Base-by-base conservation (phyloP, 2,888 invertebrate genomes). In the Lobophora halterata region DNA sequence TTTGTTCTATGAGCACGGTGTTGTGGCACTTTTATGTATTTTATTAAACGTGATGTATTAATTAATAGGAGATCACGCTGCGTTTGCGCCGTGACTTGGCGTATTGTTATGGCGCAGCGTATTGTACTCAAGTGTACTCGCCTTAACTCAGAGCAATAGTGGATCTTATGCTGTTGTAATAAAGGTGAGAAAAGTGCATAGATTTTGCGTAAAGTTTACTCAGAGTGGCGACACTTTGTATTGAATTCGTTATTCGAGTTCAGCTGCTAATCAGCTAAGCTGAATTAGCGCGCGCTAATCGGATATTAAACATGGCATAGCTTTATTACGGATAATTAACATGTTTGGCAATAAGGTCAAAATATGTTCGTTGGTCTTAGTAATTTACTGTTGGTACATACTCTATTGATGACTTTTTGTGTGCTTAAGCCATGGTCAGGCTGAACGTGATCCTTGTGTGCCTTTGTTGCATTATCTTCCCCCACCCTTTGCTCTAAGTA, bases 1-100 rank as follows among this genome's bases (percentile, higher is more conserved):
- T 63, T 63, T 65, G 58, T 60, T 49, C 38, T 58, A 35, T 44
- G 35, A 33, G 32, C 39, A 41, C 52, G 43, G 46, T 56, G 55
- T 42, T 43, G 36, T 49, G 51, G 50, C 56, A 60, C 52, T 64
- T 70, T 68, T 73, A 69, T 65, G 64, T 62, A 57, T 63, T 58
- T 52, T 48, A 38, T 57, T 46, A 47, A 49, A 56, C 69, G 68
- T 71, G 72, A 71, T 65, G 52, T 62, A 60, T 65, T 73, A 71
- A 79, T 77, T 65, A 57, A 45, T 49, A 31, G 20, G 26, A 31
- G 49, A 59, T 63, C 67, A 74, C 63, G 68, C 35, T 63, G 64
- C 52, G 56, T 52, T 36, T 39, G 47, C 59, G 61, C 60, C 55
- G 64, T 67, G 61, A 64, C 61, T 55, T 13, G 12, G 8, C 25